Evolutionary conservation across 2,797 vertebrate genomes (phyloP), one percentile per base, ranked within the genome.

Genomic region (Sphaeramia orbicularis): DNA sequence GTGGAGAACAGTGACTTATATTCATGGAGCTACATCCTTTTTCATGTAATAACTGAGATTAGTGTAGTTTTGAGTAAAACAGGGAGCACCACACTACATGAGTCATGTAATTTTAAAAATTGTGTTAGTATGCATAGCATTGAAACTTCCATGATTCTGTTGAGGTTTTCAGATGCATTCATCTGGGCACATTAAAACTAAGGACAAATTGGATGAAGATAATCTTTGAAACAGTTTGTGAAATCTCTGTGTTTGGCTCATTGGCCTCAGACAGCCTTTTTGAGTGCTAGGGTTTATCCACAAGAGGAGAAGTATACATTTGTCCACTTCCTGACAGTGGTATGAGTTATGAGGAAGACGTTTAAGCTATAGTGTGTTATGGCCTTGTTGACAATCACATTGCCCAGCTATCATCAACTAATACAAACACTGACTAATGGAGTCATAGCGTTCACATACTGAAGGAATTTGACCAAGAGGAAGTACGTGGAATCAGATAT

Each of bases 1-100:
- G 84, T 89, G 82, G 86, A 87, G 81, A 90, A 89, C 83, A 80
- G 60, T 72, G 57, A 83, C 71, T 60, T 64, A 58, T 44, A 84
- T 71, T 57, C 70, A 78, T 69, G 65, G 42, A 71, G 13, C 44
- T 58, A 12, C 55, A 78, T 75, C 70, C 63, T 59, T 69, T 42
- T 48, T 62, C 71, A 74, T 70, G 38, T 27, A 51, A 36, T 44
- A 21, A 59, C 56, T 61, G 43, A 32, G 35, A 38, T 65, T 65
- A 67, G 18, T 47, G 44, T 36, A 51, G 59, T 32, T 58, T 70
- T 18, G 55, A 38, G 38, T 14, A 54, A 41, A 41, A n/a, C 45
- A 58, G 44, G 40, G 24, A 59, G 42, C 12, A 52, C 36, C 52
- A 51, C 24, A n/a, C n/a, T 16, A 56, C 35, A 30, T 60, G 53